phyloP scores from a whole-genome alignment of 2,113 vertebrate genomes.

The Syngnathus scovelli region DNA sequence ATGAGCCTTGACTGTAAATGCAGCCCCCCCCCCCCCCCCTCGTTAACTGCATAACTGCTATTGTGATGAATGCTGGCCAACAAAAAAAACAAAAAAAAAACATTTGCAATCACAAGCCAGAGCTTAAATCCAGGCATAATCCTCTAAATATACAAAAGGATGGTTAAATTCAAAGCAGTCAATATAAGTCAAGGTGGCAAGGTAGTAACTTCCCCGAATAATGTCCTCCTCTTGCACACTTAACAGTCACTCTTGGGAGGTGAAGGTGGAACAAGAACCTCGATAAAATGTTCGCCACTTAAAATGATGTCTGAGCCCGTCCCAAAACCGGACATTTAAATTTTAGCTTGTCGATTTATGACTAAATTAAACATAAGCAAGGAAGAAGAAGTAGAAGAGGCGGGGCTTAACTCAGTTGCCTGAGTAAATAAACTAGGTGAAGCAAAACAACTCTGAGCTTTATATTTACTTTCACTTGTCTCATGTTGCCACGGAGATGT shows the following conservation, averaged over 20 bases:
- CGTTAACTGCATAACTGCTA: not conserved
- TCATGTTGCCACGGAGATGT: not conserved
- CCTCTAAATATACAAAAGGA: not conserved
- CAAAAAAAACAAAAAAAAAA: not conserved
- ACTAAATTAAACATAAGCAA: not conserved
- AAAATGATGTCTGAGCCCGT: not conserved
- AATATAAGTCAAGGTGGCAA: not conserved
- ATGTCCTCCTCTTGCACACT: not conserved
- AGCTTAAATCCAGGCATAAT: not conserved
- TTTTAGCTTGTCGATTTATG: not conserved
- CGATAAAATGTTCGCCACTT: not conserved
- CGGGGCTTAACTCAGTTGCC: not conserved
- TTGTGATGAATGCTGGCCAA: not conserved
- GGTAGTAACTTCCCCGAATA: not conserved
- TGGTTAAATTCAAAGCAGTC: not conserved
- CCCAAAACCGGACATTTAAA: not conserved
- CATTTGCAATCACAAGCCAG: not conserved
- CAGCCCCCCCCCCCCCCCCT: not conserved
- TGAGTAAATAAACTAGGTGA: not conserved
- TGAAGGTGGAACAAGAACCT: not conserved
- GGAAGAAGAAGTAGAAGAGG: not conserved
- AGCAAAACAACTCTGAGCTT: not conserved
- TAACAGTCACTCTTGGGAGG: not conserved
- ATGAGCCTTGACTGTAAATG: slow-evolving; percentile 6
- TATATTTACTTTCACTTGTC: not conserved